Evolutionary conservation across 2,113 vertebrate species (phyloP), one percentile per base, ranked within the genome.

Genomic region (Phycodurus eques): DNA sequence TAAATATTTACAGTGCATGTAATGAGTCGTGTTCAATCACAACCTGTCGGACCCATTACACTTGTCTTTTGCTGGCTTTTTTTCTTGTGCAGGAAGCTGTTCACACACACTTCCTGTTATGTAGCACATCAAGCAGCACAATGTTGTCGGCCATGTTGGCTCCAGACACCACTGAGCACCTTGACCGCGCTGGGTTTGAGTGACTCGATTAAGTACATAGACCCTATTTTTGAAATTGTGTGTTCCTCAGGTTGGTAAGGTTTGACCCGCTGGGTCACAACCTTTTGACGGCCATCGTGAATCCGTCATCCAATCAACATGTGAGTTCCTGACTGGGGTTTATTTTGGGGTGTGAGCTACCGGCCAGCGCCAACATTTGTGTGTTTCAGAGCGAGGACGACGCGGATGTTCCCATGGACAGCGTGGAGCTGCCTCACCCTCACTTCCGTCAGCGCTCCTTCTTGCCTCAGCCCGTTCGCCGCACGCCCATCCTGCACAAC

Each of bases 221-320:
- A 49, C 10, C 0, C 7, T 12, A 11, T 19, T 44, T n/a, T 14
- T 33, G 27, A 35, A 5, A 33, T 4, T n/a, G 12, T 20, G 80
- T 81, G 59, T 71, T 31, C 76, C 70, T 91, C 87, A 99, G 98
- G 88, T 85, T 99, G 89, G 98, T 99, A 88, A 91, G 98, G 83
- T 99, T 99, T 87, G 98, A 99, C 86, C 97, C 98, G 17, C 93
- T 99, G 73, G 98, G 98, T 80, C 98, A 99, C 91, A 98, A 97
- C 90, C 94, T 99, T 81, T 93, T 99, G 85, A 99, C 98, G 46
- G 98, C 98, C 7, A 99, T 97, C 33, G 96, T 99, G 84, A 99
- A 99, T 78, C 97, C 96, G 68, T 98, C 96, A 68, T 98, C 98
- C 83, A 99, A 97, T 89, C 97, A 99, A 81, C 97, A 98, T 96